Conservation (phyloP, 2,888 invertebrate species). For the Crossocerus cetratus region DNA sequence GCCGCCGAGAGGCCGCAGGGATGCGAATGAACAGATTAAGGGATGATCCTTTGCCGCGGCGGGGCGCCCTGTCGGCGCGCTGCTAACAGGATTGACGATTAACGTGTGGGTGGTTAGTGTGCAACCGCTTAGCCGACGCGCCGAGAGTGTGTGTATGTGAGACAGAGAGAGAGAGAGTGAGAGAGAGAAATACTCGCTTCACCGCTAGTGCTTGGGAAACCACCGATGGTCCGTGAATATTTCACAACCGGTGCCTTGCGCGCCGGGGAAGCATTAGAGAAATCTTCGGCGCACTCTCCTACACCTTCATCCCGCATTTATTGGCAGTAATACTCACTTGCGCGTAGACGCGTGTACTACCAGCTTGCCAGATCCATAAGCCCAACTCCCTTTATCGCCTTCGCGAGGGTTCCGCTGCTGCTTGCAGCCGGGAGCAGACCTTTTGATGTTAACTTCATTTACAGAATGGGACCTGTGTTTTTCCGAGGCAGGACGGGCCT, state of each 20-base stretch:
- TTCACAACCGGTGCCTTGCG: slow-evolving; percentile 32
- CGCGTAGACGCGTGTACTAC: too few species aligned
- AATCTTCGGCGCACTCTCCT: slow-evolving; percentile 10
- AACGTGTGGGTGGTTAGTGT: slow-evolving; percentile 62
- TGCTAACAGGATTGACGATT: slow-evolving; percentile 67
- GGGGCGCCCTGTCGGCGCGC: slow-evolving; percentile 68
- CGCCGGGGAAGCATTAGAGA: slow-evolving; percentile 10
- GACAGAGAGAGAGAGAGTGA: too few species aligned
- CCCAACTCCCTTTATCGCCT: too few species aligned
- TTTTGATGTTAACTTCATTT: too few species aligned
- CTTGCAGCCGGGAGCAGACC: too few species aligned
- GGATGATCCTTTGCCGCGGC: slow-evolving; percentile 74
- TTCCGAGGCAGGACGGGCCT: not conserved
- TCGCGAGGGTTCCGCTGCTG: too few species aligned
- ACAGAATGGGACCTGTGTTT: not conserved
- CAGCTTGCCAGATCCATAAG: too few species aligned
- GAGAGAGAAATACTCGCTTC: too few species aligned
- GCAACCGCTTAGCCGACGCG: slow-evolving; percentile 51
- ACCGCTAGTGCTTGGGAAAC: slow-evolving; percentile 38
- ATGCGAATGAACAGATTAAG: slow-evolving; percentile 76
- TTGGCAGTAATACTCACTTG: too few species aligned
- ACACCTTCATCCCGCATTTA: slow-evolving; percentile 10
- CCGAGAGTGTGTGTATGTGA: too few species aligned
- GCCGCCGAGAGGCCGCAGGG: slow-evolving; percentile 66
- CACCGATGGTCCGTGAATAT: slow-evolving; percentile 54